phyloP scores from a whole-genome alignment of 2,797 vertebrate genomes.

The Holocentrus rufus region DNA sequence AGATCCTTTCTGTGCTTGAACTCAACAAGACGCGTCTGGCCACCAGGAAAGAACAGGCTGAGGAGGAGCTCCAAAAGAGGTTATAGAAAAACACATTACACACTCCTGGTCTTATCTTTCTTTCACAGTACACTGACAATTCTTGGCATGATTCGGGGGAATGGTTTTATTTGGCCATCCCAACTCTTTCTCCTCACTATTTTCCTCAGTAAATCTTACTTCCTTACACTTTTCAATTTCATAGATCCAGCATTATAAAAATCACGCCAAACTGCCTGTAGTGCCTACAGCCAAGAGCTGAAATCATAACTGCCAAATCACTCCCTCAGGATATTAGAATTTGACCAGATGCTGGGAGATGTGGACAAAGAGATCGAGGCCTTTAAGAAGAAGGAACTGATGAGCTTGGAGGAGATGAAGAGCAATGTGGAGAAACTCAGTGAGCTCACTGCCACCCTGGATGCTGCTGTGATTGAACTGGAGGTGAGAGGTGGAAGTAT shows the following conservation, averaged over 20 bases:
- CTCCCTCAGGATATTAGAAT: slow-evolving; percentile 78
- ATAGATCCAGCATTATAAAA: too few relatives aligned
- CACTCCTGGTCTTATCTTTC: background rate
- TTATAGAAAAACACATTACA: slow-evolving; percentile 55
- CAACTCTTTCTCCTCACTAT: too few relatives aligned
- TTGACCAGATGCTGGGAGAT: slow-evolving; percentile 78
- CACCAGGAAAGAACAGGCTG: slow-evolving; percentile 73
- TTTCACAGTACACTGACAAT: too few relatives aligned
- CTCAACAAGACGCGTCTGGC: slow-evolving; percentile 70
- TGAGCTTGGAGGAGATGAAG: slow-evolving; percentile 84
- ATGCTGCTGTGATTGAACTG: slow-evolving; percentile 82
- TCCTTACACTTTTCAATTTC: too few relatives aligned
- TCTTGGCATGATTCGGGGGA: too few relatives aligned
- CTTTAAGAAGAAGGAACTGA: slow-evolving; percentile 84
- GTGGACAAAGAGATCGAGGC: slow-evolving; percentile 82
- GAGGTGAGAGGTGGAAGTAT: slow-evolving; percentile 77
- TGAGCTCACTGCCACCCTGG: slow-evolving; percentile 81
- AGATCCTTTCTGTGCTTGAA: slow-evolving; percentile 84
- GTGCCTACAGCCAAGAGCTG: background rate
- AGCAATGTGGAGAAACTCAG: slow-evolving; percentile 84
- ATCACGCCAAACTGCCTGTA: background rate
- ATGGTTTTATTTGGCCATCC: too few relatives aligned
- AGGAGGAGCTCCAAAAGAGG: slow-evolving; percentile 83
- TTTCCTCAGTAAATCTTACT: too few relatives aligned
- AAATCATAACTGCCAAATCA: slow-evolving; percentile 6